phyloP scores from a whole-genome alignment of 37 sponge, comb jelly and placozoan species.

The Halisarca cf. caerulea region DNA sequence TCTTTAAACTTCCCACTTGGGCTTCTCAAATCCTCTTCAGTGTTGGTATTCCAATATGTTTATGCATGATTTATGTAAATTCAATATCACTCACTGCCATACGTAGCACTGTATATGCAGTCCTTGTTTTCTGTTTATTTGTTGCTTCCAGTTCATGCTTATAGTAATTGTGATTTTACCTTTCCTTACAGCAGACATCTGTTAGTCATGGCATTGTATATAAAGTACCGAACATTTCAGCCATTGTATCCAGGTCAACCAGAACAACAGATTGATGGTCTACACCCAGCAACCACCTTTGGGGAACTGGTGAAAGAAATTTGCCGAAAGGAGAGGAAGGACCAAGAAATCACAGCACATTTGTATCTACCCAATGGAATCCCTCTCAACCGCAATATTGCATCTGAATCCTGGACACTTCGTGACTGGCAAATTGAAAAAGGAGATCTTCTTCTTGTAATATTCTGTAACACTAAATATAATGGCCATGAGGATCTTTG shows the following conservation, averaged over 20 bases:
- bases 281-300: background rate
- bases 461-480: background rate
- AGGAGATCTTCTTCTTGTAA: background rate
- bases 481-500: background rate
- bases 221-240: conserved; percentile 12
- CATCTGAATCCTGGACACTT: background rate
- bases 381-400: background rate
- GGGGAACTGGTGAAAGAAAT: background rate
- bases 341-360: background rate
- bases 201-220: too few species aligned
- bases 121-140: too few species aligned
- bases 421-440: background rate
- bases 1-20: too few species aligned
- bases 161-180: too few species aligned
- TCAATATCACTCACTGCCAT: too few species aligned
- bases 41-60: too few species aligned
- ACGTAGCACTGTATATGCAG: too few species aligned
- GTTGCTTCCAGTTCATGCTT: too few species aligned
- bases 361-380: conserved; percentile 17
- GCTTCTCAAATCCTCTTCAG: too few species aligned
- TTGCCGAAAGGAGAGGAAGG: background rate
- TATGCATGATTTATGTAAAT: too few species aligned
- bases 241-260: background rate
- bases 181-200: too few species aligned
- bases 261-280: background rate